Conservation (phyloP, 2,113 vertebrate species). For the Phasianus colchicus region DNA sequence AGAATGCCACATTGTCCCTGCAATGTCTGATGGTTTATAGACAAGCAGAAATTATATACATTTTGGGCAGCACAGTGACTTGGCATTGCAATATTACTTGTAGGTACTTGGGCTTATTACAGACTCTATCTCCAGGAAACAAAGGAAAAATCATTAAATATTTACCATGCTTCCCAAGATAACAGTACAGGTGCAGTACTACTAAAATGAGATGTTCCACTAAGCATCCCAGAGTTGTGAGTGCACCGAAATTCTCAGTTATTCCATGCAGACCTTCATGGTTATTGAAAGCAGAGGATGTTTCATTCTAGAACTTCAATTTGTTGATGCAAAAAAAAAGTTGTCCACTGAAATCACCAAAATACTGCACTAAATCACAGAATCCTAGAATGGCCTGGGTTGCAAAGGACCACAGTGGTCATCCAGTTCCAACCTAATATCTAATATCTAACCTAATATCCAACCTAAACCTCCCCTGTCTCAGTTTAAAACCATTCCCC, state of each 20-base stretch:
- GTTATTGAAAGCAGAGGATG: neutral
- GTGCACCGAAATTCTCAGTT: neutral
- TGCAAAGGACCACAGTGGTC: too few relatives aligned
- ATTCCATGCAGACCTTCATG: neutral
- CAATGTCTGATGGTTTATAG: neutral
- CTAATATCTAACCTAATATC: too few relatives aligned
- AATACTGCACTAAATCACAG: neutral
- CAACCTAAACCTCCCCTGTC: too few relatives aligned
- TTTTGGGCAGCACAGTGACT: neutral
- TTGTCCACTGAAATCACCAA: neutral
- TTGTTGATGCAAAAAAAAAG: constrained; percentile 7
- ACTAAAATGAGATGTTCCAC: neutral
- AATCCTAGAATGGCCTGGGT: too few relatives aligned
- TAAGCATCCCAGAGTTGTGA: neutral
- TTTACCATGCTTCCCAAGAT: neutral
- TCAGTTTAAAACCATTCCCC: too few relatives aligned
- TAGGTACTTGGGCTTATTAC: neutral
- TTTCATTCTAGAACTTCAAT: neutral
- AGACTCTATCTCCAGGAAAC: neutral
- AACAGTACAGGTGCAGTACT: neutral
- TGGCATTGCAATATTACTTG: neutral
- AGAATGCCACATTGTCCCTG: neutral
- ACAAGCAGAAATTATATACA: neutral
- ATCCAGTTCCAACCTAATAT: too few relatives aligned
- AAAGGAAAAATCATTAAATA: neutral